Evolutionary conservation across 2,888 invertebrate genomes (phyloP), one percentile per base, ranked within the genome.

Genomic region (Amblyjoppa proteus): DNA sequence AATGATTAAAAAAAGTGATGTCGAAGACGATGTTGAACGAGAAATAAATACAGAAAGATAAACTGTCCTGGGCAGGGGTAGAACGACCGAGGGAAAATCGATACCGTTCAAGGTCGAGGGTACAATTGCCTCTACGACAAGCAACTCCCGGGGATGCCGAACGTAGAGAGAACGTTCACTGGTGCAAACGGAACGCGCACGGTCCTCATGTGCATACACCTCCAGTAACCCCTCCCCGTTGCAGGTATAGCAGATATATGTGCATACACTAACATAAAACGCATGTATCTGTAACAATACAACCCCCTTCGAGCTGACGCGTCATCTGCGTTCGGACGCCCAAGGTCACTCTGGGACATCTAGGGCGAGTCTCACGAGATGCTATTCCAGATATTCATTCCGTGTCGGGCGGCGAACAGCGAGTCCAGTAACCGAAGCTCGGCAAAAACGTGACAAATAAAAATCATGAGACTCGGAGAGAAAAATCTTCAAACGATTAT

Each of bases 71-170:
- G 74, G 56, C 45, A 1, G 41, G 3, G 31, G 41, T 28, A 28
- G n/a, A 58, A 51, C 70, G 49, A 79, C 45, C 69, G 69, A 69
- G 76, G 76, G 71, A 81, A 83, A 84, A 88, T 88, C 88, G 84
- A 88, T 88, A 87, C 87, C 84, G 86, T 88, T 88, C 88, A 88
- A 88, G 88, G 88, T 87, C 88, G 88, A 87, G 88, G 86, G 84
- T 88, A 83, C 83, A 84, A 86, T 85, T 83, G 84, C 82, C 83
- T 84, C 83, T 83, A 61, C 83, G 70, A 78, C 85, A 73, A 82
- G 81, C 68, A 74, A 81, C 77, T 81, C 77, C 77, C 83, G 77
- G 83, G 85, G 80, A 85, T 76, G 79, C 75, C 75, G 76, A 85
- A 76, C 75, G 53, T 66, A 58, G 71, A 79, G 56, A 74, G 64